phyloP scores from a whole-genome alignment of 1,140 invertebrate species.

The Ganaspis sp. region DNA sequence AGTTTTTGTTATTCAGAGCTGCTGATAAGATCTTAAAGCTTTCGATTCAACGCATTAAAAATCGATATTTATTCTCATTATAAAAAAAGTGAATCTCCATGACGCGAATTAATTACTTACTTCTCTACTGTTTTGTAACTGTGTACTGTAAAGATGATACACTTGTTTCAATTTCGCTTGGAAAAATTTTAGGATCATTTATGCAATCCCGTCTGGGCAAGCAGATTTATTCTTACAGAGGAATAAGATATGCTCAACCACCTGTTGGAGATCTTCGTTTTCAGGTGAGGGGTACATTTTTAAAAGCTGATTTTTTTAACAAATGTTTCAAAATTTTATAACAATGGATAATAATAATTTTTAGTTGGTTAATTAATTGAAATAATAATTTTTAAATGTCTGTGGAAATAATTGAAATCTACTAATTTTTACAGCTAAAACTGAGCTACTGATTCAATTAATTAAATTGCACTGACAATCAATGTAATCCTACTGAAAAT shows the following conservation, averaged over 20 bases:
- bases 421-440: no score
- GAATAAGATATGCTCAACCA: constrained; percentile 81
- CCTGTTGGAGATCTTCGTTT: constrained; percentile 78
- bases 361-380: neutral
- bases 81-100: neutral
- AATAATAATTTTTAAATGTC: no score
- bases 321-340: no score
- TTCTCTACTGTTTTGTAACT: neutral
- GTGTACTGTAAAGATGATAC: neutral
- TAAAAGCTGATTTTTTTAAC: neutral
- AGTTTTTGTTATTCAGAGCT: neutral
- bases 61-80: neutral
- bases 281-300: constrained; percentile 66
- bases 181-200: constrained; percentile 64
- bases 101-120: neutral
- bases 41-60: neutral
- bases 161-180: constrained; percentile 53
- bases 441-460: no score
- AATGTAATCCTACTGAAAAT: no score
- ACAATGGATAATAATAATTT: neutral
- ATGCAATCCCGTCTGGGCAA: constrained; percentile 69
- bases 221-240: constrained; percentile 79
- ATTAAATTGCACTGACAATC: no score
- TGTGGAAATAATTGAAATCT: no score
- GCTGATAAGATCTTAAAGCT: neutral